Base-by-base conservation (phyloP, 2,113 vertebrate species). In the Mobula birostris region DNA sequence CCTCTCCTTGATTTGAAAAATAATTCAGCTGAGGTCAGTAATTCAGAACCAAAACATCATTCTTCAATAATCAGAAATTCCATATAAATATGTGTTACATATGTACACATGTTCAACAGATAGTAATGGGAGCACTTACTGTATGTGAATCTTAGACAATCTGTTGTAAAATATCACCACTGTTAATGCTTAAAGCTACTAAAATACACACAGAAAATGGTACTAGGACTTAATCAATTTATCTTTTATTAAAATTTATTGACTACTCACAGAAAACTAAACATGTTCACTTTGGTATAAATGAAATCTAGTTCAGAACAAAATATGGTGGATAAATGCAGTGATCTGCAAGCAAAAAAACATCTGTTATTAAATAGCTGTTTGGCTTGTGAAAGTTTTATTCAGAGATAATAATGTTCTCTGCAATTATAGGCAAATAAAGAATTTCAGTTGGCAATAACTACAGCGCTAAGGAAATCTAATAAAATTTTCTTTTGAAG, bases 401-500 rank as follows among this genome's bases (percentile, higher is more conserved):
- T 5, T 77, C 29, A 14, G 58, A 63, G 29, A 12, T 63, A 88
- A 61, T 88, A 58, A 88, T 63, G 58, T 63, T 88, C 58, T n/a
- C 61, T 29, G 15, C 56, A 88, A 88, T 88, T 88, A 63, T 56
- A 88, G 58, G 61, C 56, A 63, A 88, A n/a, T 61, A 56, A 88
- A 61, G 56, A 63, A 88, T 88, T 88, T 88, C 58, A 88, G 83
- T 63, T 88, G 83, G 61, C 14, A 15, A 63, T 88, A 88, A 88
- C 83, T 63, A 88, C 56, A 32, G 58, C 56, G 17, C 27, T 63
- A 88, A 63, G 83, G 56, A 63, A 7, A 27, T 2, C 56, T 24
- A 87, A 87, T 29, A 88, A 63, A 63, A 87, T 87, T 24, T 11
- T 24, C 27, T 29, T 87, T 58, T 61, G 83, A 61, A 88, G 83